These are phyloP conservation scores for Phenganax subtilis DNA, from an alignment of 92 coral and sea anemone species.

Conservation along the genomic window DNA sequence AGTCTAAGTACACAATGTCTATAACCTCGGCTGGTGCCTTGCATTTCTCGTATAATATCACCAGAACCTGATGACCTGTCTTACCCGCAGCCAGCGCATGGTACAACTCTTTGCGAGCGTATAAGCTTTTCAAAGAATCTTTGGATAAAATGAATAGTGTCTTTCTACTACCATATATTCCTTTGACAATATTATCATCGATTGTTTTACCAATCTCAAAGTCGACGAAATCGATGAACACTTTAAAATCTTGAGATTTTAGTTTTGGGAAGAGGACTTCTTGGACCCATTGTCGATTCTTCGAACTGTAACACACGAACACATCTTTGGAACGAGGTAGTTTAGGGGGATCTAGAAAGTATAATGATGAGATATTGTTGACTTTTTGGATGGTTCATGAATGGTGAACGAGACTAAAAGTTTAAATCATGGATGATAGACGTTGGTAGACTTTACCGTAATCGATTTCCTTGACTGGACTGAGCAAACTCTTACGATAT, in stretches of 20 bases:
- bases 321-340: slow-evolving; percentile 26
- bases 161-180: slow-evolving; percentile 27
- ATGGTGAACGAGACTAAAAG: neutral
- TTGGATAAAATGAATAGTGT: slow-evolving; percentile 23
- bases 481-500: slow-evolving; percentile 5
- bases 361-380: neutral
- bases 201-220: slow-evolving; percentile 25
- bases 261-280: slow-evolving; percentile 2
- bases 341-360: neutral
- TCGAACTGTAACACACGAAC: slow-evolving; percentile 37
- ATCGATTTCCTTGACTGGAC: neutral
- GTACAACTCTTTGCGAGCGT: slow-evolving; percentile 26
- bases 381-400: neutral
- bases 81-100: slow-evolving; percentile 33
- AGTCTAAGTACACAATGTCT: slow-evolving; percentile 21
- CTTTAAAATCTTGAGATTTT: slow-evolving; percentile 10
- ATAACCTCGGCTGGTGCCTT: slow-evolving; percentile 23
- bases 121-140: slow-evolving; percentile 33
- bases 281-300: slow-evolving; percentile 33
- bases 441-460: neutral
- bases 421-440: neutral
- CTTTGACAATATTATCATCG: slow-evolving; percentile 20
- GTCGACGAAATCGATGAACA: slow-evolving; percentile 27
- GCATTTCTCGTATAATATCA: slow-evolving; percentile 32
- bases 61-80: slow-evolving; percentile 36